A percentile compares a stretch with the other conserved stretches of the same genome.
Conservation (phyloP, 1,140 invertebrate genomes). For the Zaprionus ghesquierei region DNA sequence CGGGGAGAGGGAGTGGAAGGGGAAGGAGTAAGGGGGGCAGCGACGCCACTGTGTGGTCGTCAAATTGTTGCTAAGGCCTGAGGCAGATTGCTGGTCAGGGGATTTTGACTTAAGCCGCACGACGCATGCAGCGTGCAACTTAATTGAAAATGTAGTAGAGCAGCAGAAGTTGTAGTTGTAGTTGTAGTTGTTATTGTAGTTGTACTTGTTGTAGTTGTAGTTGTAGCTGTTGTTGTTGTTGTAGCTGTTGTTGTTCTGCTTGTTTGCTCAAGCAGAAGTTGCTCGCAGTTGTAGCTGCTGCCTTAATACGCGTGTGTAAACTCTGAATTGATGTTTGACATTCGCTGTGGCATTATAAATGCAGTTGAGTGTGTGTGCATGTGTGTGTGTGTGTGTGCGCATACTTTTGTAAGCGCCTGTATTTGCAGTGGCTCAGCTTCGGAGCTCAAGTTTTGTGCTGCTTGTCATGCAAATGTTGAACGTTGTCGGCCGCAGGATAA, state of each 20-base stretch:
- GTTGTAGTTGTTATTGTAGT: background rate
- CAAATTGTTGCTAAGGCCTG: slow-evolving; percentile 22
- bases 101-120: slow-evolving; percentile 59
- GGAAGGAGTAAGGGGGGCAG: background rate
- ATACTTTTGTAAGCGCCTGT: background rate
- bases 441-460: background rate
- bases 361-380: slow-evolving; percentile 36
- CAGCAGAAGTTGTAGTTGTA: background rate
- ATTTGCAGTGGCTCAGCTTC: background rate
- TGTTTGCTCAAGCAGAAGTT: slow-evolving; percentile 16
- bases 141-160: slow-evolving; percentile 69
- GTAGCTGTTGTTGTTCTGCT: slow-evolving; percentile 5
- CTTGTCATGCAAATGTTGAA: background rate
- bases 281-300: background rate
- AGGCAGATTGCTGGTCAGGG: slow-evolving; percentile 33
- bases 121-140: slow-evolving; percentile 46
- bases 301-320: background rate
- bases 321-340: slow-evolving; percentile 5
- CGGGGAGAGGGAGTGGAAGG: background rate
- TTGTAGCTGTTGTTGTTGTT: background rate
- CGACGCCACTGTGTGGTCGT: background rate
- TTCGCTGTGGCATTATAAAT: slow-evolving; percentile 20
- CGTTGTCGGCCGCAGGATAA: background rate
- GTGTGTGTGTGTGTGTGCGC: background rate
- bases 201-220: background rate